Conservation (phyloP, 2,797 vertebrate species). For the Pangasius larnaudii region DNA sequence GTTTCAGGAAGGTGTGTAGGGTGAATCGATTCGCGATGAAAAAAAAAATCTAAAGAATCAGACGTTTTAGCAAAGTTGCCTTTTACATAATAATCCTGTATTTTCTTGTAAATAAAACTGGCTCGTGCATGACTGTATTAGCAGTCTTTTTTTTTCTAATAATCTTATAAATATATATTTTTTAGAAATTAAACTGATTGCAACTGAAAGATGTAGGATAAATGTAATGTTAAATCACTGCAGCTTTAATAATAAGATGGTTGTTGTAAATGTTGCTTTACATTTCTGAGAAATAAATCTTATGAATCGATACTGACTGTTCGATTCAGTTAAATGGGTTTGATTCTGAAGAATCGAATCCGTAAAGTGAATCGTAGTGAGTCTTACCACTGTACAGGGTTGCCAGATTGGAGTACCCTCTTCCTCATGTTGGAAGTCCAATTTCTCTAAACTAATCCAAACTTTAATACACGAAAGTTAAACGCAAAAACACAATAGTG, state of each 20-base stretch:
- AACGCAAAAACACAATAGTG: not conserved
- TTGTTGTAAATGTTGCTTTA: not conserved
- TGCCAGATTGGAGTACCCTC: not conserved
- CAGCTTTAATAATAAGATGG: not conserved
- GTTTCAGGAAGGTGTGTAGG: not conserved
- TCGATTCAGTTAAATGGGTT: not conserved
- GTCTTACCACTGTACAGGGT: not conserved
- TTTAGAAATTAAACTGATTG: not conserved
- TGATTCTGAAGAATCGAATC: slow-evolving; percentile 11
- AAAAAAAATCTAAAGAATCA: not conserved
- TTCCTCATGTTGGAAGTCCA: not conserved
- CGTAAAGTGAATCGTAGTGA: not conserved
- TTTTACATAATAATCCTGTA: no score
- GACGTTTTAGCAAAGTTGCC: not conserved
- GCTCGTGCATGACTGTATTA: not conserved
- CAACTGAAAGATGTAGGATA: not conserved
- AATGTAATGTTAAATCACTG: not conserved
- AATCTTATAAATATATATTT: not conserved
- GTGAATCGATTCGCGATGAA: not conserved
- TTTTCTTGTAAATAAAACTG: not conserved
- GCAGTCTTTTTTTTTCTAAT: not conserved
- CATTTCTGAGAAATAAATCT: not conserved
- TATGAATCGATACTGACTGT: not conserved
- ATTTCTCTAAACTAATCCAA: not conserved
- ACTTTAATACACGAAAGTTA: not conserved